Base-by-base conservation (phyloP, 1,140 invertebrate genomes). In the Lepidotrigona ventralis region DNA sequence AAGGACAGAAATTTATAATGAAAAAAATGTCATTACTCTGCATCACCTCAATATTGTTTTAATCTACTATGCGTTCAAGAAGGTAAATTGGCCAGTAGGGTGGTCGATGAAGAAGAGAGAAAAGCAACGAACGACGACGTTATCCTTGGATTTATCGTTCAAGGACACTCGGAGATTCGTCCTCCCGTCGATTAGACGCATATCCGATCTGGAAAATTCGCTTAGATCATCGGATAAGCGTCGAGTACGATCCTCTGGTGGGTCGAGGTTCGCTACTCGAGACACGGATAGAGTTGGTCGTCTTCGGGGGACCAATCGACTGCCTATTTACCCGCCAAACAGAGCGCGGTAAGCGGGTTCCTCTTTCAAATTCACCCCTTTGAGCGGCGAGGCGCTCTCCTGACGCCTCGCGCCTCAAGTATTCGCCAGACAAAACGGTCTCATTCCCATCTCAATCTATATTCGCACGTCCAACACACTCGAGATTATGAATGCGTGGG, bases 371-470 rank as follows among this genome's bases (percentile, higher is more conserved):
- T 85, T 72, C 85, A 86, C 79, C 88, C 91, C 89, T 91, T 91
- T 92, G 81, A 90, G 19, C 74, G 53, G n/a, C 73, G 23, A 70
- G 53, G 23, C 73, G 71, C 63, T 64, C 79, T 81, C 68, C 58
- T 74, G 79, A 77, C 81, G 85, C 85, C 64, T 91, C 87, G 85
- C 88, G 89, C 90, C 90, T 92, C 88, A 85, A 92, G 90, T 92
- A 90, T 85, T 86, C 85, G 78, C 73, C 74, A 79, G 85, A 92
- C 91, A 93, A 93, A 93, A 92, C 91, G 87, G 87, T 93, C 92
- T 93, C 92, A 93, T 93, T 92, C 92, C 90, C 92, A 92, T 92
- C 90, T 92, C 92, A 93, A 93, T 93, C 92, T 93, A 93, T 93
- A 93, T 93, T 93, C 93, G 93, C 92, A 91, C 93, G 92, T 92